Evolutionary conservation across 2,797 vertebrate genomes (phyloP), one percentile per base, ranked within the genome.

Genomic region (Myotis findleyi): DNA sequence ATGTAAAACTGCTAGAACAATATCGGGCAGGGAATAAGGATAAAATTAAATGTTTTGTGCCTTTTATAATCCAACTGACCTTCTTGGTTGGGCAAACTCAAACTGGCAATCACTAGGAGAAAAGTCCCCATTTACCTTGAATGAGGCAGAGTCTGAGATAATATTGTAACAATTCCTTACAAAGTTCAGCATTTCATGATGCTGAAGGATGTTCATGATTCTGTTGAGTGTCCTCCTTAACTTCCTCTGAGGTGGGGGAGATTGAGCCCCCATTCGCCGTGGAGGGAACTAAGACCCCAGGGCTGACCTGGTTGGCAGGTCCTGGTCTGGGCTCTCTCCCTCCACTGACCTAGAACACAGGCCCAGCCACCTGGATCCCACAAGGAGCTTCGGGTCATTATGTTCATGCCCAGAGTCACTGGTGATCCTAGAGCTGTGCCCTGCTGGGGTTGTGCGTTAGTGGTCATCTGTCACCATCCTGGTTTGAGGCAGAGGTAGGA

Each of bases 241-340:
- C 75, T 25, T 17, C 76, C 27, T 33, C 33, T 18, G 53, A 41
- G 16, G 10, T 1, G 0, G 12, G 25, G 47, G 16, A 51, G 72
- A 30, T 0, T 17, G n/a, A 16, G 9, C 4, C 47, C 62, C 30
- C 12, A 16, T 16, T 51, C 8, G 49, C 4, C 33, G 33, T 0
- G 7, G 38, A 53, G 38, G 18, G 38, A 44, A 23, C 44, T 30
- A 21, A 30, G 44, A 27, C 3, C 11, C 47, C 2, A 47, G 38
- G 64, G 25, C 7, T 62, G 57, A 21, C 7, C 1, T 7, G 62
- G 30, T 11, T 30, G n/a, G 0, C 1, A 23, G 66, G 33, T 36
- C 57, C 59, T 23, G 49, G 57, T 14, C 44, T 84, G 51, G 23
- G 30, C 7, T 2, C 53, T 66, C 38, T 87, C 59, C 73, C 21